Base-by-base conservation (phyloP, 2,113 vertebrate genomes). In the Clarias gariepinus region DNA sequence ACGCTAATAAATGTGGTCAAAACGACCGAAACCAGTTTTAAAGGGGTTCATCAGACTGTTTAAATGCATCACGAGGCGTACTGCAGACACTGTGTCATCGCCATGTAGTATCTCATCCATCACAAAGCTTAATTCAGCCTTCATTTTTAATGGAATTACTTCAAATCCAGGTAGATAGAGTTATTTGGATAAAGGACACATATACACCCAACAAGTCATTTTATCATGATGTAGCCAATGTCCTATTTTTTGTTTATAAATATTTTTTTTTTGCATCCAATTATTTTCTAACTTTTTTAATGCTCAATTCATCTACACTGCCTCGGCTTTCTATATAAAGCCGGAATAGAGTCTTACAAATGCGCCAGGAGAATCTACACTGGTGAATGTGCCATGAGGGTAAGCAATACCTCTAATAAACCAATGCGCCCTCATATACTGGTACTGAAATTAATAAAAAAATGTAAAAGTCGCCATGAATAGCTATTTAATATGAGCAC, bases 301-400 rank as follows among this genome's bases (percentile, higher is more conserved):
- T 52, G 13, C 41, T 82, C 36, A 66, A 9, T 68, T 6, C 60
- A 79, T 78, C 60, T 68, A 60, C 61, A 68, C 33, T 66, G 61
- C 60, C 66, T 63, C 85, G 33, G 83, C 15, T 84, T 11, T 41
- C 83, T 8, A 57, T 77, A 68, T 36, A 86, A 66, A 80, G 21
- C 74, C 63, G 58, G 76, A 1, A 16, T 6, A 74, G 30, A 57
- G 30, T 61, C 36, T 82, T 71, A 85, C 47, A 68, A 68, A 79
- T 85, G 41, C 13, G 60, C 84, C 58, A 52, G 33, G 52, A 64
- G 41, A 66, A 63, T 78, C 58, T 28, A 55, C 52, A 81, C 77
- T 81, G 76, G 76, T 80, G 84, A 41, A 47, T 58, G 30, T 80
- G 52, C 41, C 30, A 78, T 55, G 76, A 85, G 61, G 23, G 77